A percentile compares a stretch with the other conserved stretches of the same genome.
Evolutionary conservation across 2,113 vertebrate genomes (phyloP).

Genomic region (Lutjanus erythropterus): DNA sequence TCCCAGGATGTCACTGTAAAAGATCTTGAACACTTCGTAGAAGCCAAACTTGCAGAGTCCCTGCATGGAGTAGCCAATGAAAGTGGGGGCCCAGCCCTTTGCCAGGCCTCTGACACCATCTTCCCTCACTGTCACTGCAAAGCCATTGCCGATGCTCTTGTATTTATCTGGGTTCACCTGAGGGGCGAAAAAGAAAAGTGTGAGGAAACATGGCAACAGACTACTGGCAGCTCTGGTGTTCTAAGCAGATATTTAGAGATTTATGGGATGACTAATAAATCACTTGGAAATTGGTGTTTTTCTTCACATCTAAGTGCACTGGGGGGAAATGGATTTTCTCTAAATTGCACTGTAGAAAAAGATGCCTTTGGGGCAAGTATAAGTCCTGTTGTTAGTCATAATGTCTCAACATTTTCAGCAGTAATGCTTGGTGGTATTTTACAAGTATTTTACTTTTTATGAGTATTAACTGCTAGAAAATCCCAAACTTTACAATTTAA

Average conservation of each 20-base stretch:
- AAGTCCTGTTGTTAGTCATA: no score
- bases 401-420: no score
- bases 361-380: no score
- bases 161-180: slow-evolving; percentile 97
- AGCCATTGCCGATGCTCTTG: slow-evolving; percentile 96
- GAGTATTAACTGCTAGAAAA: no score
- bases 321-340: no score
- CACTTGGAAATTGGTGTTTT: not conserved
- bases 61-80: slow-evolving; percentile 98
- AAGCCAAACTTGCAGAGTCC: slow-evolving; percentile 99
- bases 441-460: no score
- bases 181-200: not conserved
- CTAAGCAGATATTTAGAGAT: not conserved
- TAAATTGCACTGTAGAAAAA: no score
- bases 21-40: slow-evolving; percentile 97
- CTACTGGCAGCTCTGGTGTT: not conserved
- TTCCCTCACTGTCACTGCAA: slow-evolving; percentile 92
- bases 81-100: slow-evolving; percentile 99
- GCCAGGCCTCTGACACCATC: slow-evolving; percentile 95
- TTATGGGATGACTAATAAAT: not conserved
- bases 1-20: slow-evolving; percentile 93
- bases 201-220: not conserved
- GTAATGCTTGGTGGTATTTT: no score
- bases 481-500: no score
- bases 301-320: not conserved